Evolutionary conservation across 2,797 vertebrate species (phyloP), one percentile per base, ranked within the genome.

Genomic region (Pyrocephalus nanus): DNA sequence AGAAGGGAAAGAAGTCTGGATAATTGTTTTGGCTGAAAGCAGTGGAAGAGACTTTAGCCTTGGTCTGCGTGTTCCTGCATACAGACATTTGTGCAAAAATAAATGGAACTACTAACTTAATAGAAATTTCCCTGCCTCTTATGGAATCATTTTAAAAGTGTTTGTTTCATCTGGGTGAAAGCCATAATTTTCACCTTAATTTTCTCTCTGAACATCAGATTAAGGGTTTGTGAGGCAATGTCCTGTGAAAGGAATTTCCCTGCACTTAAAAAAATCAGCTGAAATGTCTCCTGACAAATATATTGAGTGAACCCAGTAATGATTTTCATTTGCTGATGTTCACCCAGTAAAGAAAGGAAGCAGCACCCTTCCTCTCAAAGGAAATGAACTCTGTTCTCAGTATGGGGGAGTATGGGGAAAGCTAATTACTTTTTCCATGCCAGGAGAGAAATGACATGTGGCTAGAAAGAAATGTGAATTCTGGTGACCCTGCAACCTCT

Each of bases 361-460:
- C 6, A 4, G 91, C 91, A 97, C 95, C 96, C 90, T 96, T 97
- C 95, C 95, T 96, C 60, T 96, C 67, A 96, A 93, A 96, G 95
- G 95, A 97, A 97, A 97, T 96, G 60, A 96, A 92, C 90, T 93
- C 90, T 93, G 91, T 79, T 94, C 92, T 92, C 90, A 90, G 64
- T 93, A 86, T 94, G 95, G 88, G 94, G 92, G 88, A 80, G 57
- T 66, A 84, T 2, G 5, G 54, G 78, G 90, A 91, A 84, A 84
- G 76, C 95, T 94, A 96, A 97, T 96, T 96, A 95, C 76, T 96
- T 95, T 96, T 96, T 92, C 95, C 95, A 96, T 94, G 86, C 67
- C 95, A 96, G 90, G 91, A 95, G 92, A 96, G 92, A 96, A 90
- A 92, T 91, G 86, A 95, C 85, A 95, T 90, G 94, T 91, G 85